Evolutionary conservation across 2,113 vertebrate genomes (phyloP).

Genomic region (Pseudonaja textilis): DNA sequence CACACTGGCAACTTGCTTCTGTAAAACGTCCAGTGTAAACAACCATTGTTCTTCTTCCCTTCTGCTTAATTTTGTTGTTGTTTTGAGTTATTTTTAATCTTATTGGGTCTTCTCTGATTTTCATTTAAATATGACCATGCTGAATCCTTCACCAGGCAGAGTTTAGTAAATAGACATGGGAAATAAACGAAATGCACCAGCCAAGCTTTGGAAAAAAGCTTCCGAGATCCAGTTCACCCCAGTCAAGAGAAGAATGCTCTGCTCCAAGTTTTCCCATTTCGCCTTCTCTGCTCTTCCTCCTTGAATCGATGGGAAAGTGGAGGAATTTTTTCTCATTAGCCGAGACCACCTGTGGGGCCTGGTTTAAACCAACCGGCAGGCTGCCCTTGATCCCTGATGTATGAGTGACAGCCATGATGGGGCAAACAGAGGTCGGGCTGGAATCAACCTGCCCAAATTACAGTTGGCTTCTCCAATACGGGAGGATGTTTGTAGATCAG

Average conservation of each 20-base stretch:
- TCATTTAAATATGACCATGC: not conserved
- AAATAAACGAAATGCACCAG: not conserved
- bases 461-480: constrained; percentile 43
- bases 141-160: not conserved
- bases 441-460: constrained; percentile 43
- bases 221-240: not conserved
- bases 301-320: constrained; percentile 72
- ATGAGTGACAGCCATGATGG: constrained; percentile 65
- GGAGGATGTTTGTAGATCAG: too few species aligned
- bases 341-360: constrained; percentile 78
- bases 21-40: not conserved
- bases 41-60: too few species aligned
- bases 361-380: constrained; percentile 65
- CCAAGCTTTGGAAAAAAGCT: not conserved
- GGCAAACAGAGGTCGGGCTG: constrained; percentile 64
- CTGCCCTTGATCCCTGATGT: constrained; percentile 78
- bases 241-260: not conserved
- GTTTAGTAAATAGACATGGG: not conserved
- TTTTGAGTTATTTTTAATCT: not conserved
- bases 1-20: not conserved
- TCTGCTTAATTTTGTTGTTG: not conserved
- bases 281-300: not conserved
- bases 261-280: constrained; percentile 25
- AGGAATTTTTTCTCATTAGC: constrained; percentile 81
- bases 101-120: not conserved